Base-by-base conservation (phyloP, 2,888 invertebrate species). In the Athalia rosae region DNA sequence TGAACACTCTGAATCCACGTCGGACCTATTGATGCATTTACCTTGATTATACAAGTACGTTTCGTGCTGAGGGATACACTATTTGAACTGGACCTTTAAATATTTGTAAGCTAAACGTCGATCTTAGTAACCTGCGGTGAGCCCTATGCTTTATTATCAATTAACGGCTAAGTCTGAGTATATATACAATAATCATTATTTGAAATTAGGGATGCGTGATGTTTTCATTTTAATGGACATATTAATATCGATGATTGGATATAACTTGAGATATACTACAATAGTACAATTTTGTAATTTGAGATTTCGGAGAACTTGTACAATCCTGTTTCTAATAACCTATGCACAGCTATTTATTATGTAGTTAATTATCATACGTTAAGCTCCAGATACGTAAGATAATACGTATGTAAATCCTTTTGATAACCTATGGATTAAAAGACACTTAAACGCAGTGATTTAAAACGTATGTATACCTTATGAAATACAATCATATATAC, bases 31-130 rank as follows among this genome's bases (percentile, higher is more conserved):
- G 67, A 67, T 67, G 53, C 41, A 67, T 53, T 53, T 43, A 67
- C 15, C 15, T 4, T 64, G n/a, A 4, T n/a, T 62, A 62, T 62
- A 62, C 41, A 28, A 28, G 28, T 28, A 28, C 28, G 28, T 28
- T 50, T 71, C 15, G 45, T 71, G 13, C n/a, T 41, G 56, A 13
- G 58, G 45, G 58, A 71, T 56, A 71, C 7, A 56, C 58, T 43
- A 67, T 11, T 13, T 50, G 28, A 28, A 53, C 11, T 11, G 41
- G 15, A 67, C 9, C 45, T 8, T 7, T 67, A 67, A 28, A 5
- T 66, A 50, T 47, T 64, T 64, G 47, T 64, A 64, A 64, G 64
- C 64, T 47, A 64, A 64, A 64, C 47, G 67, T 67, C 67, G 67
- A 67, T 56, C 69, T 56, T 56, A 58, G 13, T 71, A 71, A 4